A percentile compares a stretch with the other conserved stretches of the same genome.
Evolutionary conservation across 2,888 invertebrate species (phyloP).

Genomic region (Pterostichus madidus): DNA sequence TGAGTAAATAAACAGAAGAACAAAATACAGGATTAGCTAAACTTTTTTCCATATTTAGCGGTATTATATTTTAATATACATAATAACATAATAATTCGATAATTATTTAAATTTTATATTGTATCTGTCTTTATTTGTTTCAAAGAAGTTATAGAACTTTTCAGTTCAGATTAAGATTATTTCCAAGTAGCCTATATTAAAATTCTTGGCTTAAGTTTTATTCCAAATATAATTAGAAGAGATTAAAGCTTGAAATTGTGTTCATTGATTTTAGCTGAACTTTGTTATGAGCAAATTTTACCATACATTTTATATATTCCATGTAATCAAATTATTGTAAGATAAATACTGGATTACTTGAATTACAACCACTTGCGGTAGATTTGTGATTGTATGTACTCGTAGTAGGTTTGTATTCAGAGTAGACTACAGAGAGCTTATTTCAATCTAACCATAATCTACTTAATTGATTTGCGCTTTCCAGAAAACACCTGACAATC

Average conservation of each 20-base stretch:
- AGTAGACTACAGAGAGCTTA: neutral
- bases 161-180: constrained; percentile 21
- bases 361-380: neutral
- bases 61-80: too few species aligned
- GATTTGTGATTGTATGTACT: neutral
- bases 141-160: neutral
- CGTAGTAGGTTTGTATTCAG: neutral
- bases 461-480: constrained; percentile 71
- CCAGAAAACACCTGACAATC: constrained; percentile 81
- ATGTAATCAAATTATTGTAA: too few species aligned
- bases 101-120: neutral
- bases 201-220: constrained; percentile 21
- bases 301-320: too few species aligned
- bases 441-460: constrained; percentile 9
- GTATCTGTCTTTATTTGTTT: neutral
- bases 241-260: constrained; percentile 1
- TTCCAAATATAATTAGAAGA: neutral
- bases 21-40: too few species aligned
- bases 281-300: neutral
- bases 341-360: too few species aligned
- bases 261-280: neutral
- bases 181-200: constrained; percentile 36
- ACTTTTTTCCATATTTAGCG: too few species aligned
- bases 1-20: too few species aligned
- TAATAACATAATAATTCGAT: too few species aligned